Evolutionary conservation across 2,888 invertebrate genomes (phyloP), one percentile per base, ranked within the genome.

Genomic region (Dioctria linearis): DNA sequence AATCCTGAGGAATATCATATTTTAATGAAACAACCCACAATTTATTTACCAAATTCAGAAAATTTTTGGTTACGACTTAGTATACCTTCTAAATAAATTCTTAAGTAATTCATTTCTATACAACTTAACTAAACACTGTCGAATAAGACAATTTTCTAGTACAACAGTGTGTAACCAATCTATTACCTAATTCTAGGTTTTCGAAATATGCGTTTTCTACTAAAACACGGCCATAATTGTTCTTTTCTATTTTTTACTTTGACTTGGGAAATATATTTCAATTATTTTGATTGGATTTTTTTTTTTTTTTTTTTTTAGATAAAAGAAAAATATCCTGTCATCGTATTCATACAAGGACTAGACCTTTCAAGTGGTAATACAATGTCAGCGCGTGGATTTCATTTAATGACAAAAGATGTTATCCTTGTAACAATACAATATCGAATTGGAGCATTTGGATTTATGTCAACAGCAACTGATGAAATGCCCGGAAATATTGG

Each of bases 401-500:
- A 85, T 80, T 83, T 87, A 0, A 83, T 87, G 13, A 87, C 88
- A 73, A 82, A 85, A 51, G 88, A 89, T 73, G 84, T 89, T n/a
- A 84, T 89, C 13, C 84, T 89, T 3, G 88, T 89, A 0, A 87
- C 86, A 5, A 82, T 86, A 39, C 87, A 89, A 82, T 89, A 89
- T 83, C 84, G 89, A 76, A 85, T 88, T 5, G 88, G 88, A 42
- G 86, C 87, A 6, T 83, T 88, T n/a, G 89, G 89, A n/a, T 90
- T 90, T 83, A 81, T 90, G 66, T 88, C 88, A 13, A 86, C 90
- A n/a, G 86, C 88, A 79, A 88, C 87, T 49, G 86, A 87, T n/a
- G 86, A 86, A 3, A 85, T 88, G 5, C 87, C 89, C 3, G 90
- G 90, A 46, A 90, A 90, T 83, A 88, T 88, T 83, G 90, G 89